A percentile compares a stretch with the other conserved stretches of the same genome.
Conservation (phyloP, 1,140 invertebrate species). For the Polypedilum vanderplanki region DNA sequence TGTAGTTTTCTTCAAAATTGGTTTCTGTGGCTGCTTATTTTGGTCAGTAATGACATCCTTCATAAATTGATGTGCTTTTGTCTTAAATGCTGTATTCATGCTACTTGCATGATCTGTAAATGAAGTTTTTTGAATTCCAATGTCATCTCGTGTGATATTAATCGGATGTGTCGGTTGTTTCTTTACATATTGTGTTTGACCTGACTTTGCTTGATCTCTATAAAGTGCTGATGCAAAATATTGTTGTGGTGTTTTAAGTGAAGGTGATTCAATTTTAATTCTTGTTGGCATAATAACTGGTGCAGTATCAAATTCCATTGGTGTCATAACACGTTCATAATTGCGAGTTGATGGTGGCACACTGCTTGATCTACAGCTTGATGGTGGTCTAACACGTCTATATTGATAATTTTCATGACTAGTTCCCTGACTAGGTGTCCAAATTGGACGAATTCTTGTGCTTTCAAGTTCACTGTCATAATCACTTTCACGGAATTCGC, state of each 20-base stretch:
- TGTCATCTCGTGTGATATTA: conserved; percentile 36
- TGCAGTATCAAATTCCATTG: conserved; percentile 54
- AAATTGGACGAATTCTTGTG: conserved; percentile 52
- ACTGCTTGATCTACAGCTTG: conserved; percentile 44
- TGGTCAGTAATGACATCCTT: conserved; percentile 56
- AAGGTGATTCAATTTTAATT: conserved; percentile 37
- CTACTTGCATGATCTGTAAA: conserved; percentile 46
- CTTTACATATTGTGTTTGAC: conserved; percentile 38
- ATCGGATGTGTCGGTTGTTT: conserved; percentile 41
- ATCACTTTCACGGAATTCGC: conserved; percentile 60
- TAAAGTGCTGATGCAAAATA: conserved; percentile 29
- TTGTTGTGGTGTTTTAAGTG: conserved; percentile 34
- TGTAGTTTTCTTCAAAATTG: conserved; percentile 48
- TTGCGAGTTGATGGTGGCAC: conserved; percentile 43
- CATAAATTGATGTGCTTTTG: conserved; percentile 62
- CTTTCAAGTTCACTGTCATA: conserved; percentile 62
- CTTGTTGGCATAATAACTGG: conserved; percentile 46
- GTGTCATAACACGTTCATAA: conserved; percentile 48
- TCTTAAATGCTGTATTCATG: conserved; percentile 62
- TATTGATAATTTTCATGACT: conserved; percentile 51
- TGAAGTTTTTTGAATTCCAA: conserved; percentile 48
- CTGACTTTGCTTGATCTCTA: conserved; percentile 33
- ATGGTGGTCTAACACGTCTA: conserved; percentile 52
- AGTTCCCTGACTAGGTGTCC: conserved; percentile 53
- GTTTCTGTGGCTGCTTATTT: conserved; percentile 46